Evolutionary conservation across 1,140 invertebrate genomes (phyloP).

Genomic region (Drosophila aff.): DNA sequence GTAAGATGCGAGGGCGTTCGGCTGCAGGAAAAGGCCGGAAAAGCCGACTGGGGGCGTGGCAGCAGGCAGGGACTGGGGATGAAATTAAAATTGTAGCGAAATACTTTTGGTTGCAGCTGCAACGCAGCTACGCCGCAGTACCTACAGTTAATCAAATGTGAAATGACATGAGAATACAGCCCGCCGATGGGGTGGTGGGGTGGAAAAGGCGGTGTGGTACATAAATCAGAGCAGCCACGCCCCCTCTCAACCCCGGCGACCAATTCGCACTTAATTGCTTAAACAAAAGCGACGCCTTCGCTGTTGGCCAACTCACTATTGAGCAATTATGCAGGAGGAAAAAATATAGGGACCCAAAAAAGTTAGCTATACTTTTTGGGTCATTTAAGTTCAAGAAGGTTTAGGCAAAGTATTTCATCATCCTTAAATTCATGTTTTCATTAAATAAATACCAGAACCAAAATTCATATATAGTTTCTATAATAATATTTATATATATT

Average conservation of each 20-base stretch:
- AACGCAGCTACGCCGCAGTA: slow-evolving; percentile 31
- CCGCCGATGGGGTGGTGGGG: neutral
- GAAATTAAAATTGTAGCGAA: slow-evolving; percentile 74
- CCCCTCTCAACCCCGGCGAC: neutral
- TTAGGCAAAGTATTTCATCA: no score
- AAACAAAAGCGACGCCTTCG: slow-evolving; percentile 57
- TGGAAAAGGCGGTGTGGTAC: slow-evolving; percentile 1
- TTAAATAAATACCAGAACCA: neutral
- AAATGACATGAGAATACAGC: slow-evolving; percentile 56
- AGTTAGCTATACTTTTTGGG: slow-evolving; percentile 6
- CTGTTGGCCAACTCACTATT: slow-evolving; percentile 58
- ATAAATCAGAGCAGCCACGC: slow-evolving; percentile 62
- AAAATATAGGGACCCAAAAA: slow-evolving; percentile 11
- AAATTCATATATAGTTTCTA: neutral
- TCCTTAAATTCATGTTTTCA: neutral
- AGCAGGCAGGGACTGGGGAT: slow-evolving; percentile 20
- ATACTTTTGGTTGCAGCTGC: slow-evolving; percentile 62
- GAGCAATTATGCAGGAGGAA: slow-evolving; percentile 66
- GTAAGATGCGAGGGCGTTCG: slow-evolving; percentile 55
- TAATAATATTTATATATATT: neutral
- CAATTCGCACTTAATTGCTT: slow-evolving; percentile 69
- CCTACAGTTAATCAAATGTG: slow-evolving; percentile 76
- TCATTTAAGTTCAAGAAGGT: rapidly evolving
- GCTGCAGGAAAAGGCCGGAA: slow-evolving; percentile 1
- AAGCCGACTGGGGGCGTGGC: neutral